A percentile compares a stretch with the other conserved stretches of the same genome.
phyloP scores from a whole-genome alignment of 2,113 vertebrate species.

The Brachypteracias leptosomus region DNA sequence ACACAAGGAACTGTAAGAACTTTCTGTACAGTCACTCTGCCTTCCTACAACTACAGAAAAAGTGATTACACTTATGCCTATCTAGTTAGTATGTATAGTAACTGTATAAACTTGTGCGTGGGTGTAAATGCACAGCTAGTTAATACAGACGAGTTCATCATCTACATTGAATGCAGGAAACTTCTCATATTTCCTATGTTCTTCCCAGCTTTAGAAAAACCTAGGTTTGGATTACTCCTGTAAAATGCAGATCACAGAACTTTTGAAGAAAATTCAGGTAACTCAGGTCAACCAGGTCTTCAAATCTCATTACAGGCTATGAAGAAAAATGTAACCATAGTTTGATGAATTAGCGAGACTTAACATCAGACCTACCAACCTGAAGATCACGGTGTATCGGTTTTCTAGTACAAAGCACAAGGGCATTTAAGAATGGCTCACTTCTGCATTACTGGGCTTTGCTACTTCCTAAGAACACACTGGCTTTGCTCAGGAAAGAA shows the following conservation, averaged over 20 bases:
- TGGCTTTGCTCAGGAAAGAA: not conserved
- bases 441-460: not conserved
- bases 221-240: not conserved
- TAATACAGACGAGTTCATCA: not conserved
- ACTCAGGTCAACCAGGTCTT: not conserved
- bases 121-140: not conserved
- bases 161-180: not conserved
- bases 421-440: not conserved
- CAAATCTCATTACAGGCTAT: not conserved
- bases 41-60: not conserved
- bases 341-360: not conserved
- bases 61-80: not conserved
- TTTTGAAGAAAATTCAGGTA: not conserved
- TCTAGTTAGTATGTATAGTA: not conserved
- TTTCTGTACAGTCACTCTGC: not conserved
- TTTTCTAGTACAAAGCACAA: not conserved
- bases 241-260: not conserved
- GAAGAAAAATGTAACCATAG: not conserved
- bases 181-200: not conserved
- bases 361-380: not conserved
- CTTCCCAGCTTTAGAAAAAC: not conserved
- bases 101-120: not conserved
- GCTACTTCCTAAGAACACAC: not conserved
- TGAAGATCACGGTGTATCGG: accelerated
- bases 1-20: not conserved